These are phyloP conservation scores for Pseudochirops cupreus DNA, from an alignment of 2,797 vertebrate species.

Conservation along the genomic window DNA sequence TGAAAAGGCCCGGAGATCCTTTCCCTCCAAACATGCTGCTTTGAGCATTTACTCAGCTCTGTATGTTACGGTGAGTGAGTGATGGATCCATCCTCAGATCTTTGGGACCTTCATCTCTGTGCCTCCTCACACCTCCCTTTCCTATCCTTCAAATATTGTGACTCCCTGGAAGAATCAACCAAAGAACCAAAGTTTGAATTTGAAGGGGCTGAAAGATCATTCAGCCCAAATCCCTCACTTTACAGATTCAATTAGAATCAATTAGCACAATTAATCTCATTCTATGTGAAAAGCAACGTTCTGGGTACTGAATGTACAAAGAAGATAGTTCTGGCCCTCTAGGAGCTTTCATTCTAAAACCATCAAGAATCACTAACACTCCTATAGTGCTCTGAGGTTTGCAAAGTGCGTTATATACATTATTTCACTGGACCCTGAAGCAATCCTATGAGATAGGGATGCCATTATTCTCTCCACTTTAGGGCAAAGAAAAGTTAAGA, in stretches of 20 bases:
- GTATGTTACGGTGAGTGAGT: constrained; percentile 94
- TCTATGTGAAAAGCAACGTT: neutral
- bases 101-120: neutral
- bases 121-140: neutral
- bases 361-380: neutral
- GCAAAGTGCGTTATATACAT: neutral
- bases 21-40: constrained; percentile 98
- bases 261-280: neutral
- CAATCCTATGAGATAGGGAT: neutral
- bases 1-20: constrained; percentile 94
- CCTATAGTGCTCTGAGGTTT: neutral
- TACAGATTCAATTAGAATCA: neutral
- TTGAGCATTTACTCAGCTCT: constrained; percentile 97
- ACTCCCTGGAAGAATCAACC: neutral
- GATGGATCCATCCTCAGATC: rapidly evolving
- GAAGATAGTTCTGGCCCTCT: neutral
- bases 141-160: neutral
- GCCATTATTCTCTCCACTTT: neutral
- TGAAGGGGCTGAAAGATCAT: neutral
- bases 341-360: neutral
- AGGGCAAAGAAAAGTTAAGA: neutral
- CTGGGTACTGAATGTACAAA: neutral
- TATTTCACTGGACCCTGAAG: neutral
- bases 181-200: neutral
- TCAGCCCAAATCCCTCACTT: constrained; percentile 6